A percentile compares a stretch with the other conserved stretches of the same genome.
These are phyloP conservation scores for Sebastes paucispinis DNA, from an alignment of 2,797 vertebrate species.

Conservation along the genomic window DNA sequence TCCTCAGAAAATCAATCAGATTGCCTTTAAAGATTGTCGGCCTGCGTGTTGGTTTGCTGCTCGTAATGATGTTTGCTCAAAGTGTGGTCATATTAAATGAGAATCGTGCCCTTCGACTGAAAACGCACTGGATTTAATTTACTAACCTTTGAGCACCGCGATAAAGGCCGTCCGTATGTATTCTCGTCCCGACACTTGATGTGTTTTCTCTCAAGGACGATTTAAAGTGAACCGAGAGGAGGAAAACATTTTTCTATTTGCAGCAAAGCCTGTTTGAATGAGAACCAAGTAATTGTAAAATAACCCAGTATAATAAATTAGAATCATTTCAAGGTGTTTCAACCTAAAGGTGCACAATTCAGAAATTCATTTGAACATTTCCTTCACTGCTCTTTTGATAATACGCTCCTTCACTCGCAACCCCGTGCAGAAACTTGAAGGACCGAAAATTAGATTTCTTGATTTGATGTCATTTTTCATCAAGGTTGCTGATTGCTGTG, in stretches of 20 bases:
- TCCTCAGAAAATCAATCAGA: constrained; percentile 70
- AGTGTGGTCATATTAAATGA: constrained; percentile 46
- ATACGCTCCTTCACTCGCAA: constrained; percentile 6
- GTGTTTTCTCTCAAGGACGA: constrained; percentile 34
- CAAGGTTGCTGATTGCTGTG: constrained; percentile 46
- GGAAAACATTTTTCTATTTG: constrained; percentile 18
- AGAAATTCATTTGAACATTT: constrained; percentile 42
- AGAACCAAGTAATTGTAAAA: constrained; percentile 44
- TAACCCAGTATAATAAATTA: constrained; percentile 27
- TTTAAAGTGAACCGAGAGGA: constrained; percentile 5
- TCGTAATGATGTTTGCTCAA: constrained; percentile 56
- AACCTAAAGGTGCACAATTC: constrained; percentile 37
- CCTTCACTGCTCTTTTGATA: constrained; percentile 9
- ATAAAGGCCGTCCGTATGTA: constrained; percentile 36
- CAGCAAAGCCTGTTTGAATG: constrained; percentile 17
- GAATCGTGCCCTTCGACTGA: constrained; percentile 35
- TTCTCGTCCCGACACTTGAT: constrained; percentile 20
- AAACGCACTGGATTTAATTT: constrained; percentile 44
- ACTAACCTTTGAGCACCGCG: constrained; percentile 37
- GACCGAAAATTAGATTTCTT: constrained; percentile 61
- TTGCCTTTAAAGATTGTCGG: constrained; percentile 61
- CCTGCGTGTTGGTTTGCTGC: constrained; percentile 37
- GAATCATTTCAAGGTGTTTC: constrained; percentile 40
- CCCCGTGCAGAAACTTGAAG: constrained; percentile 9
- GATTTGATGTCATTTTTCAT: constrained; percentile 70